phyloP scores from a whole-genome alignment of 2,888 invertebrate genomes.

The Emmelina monodactyla region DNA sequence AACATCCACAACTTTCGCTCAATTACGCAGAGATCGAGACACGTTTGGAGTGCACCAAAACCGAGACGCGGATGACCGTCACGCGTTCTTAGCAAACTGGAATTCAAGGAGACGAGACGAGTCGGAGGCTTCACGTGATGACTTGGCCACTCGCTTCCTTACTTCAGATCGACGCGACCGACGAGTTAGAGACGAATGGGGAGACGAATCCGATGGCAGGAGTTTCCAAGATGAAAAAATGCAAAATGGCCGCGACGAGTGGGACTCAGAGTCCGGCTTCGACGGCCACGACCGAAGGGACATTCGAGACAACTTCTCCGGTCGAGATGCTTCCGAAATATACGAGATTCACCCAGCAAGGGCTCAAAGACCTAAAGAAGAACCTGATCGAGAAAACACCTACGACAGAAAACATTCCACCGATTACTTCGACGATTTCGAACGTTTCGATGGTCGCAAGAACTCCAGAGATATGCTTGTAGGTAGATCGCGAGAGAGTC shows the following conservation, averaged over 20 bases:
- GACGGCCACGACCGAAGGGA: slow-evolving; percentile 38
- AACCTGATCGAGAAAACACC: slow-evolving; percentile 37
- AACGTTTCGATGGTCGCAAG: slow-evolving; percentile 53
- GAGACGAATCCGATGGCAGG: slow-evolving; percentile 43
- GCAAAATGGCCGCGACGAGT: slow-evolving; percentile 44
- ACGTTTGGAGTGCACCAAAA: slow-evolving; percentile 78
- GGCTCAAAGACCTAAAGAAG: slow-evolving; percentile 40
- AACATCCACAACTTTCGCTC: slow-evolving; percentile 66
- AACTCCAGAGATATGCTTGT: slow-evolving; percentile 60
- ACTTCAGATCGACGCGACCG: slow-evolving; percentile 46
- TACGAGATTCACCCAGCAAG: slow-evolving; percentile 51
- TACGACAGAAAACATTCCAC: slow-evolving; percentile 45
- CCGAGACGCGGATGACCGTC: slow-evolving; percentile 63
- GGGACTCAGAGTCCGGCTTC: slow-evolving; percentile 54
- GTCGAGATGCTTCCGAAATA: slow-evolving; percentile 53
- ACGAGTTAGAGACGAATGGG: slow-evolving; percentile 44
- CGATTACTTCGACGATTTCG: slow-evolving; percentile 50
- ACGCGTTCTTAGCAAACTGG: slow-evolving; percentile 59
- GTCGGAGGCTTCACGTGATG: slow-evolving; percentile 42
- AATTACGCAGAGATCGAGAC: slow-evolving; percentile 73
- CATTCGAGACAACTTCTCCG: slow-evolving; percentile 39
- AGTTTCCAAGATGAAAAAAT: slow-evolving; percentile 42
- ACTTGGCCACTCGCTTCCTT: slow-evolving; percentile 48
- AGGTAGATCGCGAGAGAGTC: slow-evolving; percentile 49
- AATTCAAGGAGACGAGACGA: slow-evolving; percentile 51